These are phyloP conservation scores for Apeltes quadracus DNA, from an alignment of 2,113 vertebrate species.

Conservation along the genomic window DNA sequence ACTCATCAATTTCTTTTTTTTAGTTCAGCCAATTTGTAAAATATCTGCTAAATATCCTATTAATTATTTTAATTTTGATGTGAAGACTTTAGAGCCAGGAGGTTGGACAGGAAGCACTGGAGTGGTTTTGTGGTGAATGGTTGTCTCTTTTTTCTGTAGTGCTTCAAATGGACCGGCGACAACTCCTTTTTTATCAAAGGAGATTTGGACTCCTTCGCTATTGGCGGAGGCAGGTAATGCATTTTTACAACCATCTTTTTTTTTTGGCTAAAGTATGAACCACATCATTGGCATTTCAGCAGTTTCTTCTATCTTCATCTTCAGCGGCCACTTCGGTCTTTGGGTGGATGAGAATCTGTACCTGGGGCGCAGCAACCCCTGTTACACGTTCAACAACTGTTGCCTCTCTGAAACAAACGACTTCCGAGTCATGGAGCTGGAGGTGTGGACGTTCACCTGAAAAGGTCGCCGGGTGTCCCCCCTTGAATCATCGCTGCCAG, in stretches of 20 bases:
- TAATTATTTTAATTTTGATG: too few species aligned
- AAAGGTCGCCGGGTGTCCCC: background rate
- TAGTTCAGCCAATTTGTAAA: background rate
- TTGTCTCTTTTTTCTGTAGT: constrained; percentile 58
- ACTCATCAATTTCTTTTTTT: background rate
- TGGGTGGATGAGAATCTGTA: constrained; percentile 85
- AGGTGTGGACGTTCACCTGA: constrained; percentile 85
- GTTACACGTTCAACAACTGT: constrained; percentile 84
- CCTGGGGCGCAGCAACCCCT: constrained; percentile 81
- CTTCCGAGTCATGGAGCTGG: constrained; percentile 82
- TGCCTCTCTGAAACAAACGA: constrained; percentile 81
- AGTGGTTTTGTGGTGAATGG: background rate
- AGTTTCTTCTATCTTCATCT: background rate
- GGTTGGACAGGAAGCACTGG: background rate
- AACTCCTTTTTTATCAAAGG: constrained; percentile 87
- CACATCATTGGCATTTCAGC: background rate
- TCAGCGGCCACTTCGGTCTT: constrained; percentile 84
- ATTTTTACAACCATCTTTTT: background rate
- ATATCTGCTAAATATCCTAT: background rate
- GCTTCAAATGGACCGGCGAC: constrained; percentile 84
- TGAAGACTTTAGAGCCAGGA: background rate
- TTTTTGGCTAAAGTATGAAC: background rate
- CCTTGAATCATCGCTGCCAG: background rate
- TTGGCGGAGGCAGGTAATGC: constrained; percentile 83
- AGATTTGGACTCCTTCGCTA: constrained; percentile 82